Conservation (phyloP, 1,140 invertebrate genomes). For the Lerema accius region DNA sequence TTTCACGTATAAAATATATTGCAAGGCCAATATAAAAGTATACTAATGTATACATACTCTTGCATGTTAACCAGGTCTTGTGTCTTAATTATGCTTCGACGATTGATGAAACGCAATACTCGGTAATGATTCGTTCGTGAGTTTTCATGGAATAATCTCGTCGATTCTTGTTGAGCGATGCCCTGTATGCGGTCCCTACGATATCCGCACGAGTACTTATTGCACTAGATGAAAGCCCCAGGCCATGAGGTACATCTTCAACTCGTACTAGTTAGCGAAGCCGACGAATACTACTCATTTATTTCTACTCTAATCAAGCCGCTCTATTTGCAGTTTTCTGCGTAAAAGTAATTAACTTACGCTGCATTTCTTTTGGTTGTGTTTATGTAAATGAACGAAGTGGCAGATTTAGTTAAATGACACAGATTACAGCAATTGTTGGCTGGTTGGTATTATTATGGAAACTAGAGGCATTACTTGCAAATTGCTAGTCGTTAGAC, state of each 20-base stretch:
- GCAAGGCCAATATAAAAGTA: background rate
- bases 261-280: conserved; percentile 26
- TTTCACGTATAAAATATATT: background rate
- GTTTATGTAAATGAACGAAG: background rate
- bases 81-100: conserved; percentile 60
- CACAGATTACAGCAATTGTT: conserved; percentile 2
- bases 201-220: conserved; percentile 46
- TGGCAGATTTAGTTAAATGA: background rate
- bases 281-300: conserved; percentile 27
- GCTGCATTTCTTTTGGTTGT: background rate
- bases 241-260: conserved; percentile 44
- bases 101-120: conserved; percentile 58
- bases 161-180: conserved; percentile 43
- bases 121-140: conserved; percentile 60
- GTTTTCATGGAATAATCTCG: conserved; percentile 59
- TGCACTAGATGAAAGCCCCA: conserved; percentile 37
- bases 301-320: conserved; percentile 28
- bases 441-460: conserved; percentile 8
- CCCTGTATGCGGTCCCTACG: conserved; percentile 37
- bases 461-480: conserved; percentile 4
- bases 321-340: conserved; percentile 16
- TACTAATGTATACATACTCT: conserved; percentile 11
- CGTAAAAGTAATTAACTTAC: conserved; percentile 1
- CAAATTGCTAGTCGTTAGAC: conserved; percentile 11
- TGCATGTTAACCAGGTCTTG: conserved; percentile 28